phyloP scores from a whole-genome alignment of 2,888 invertebrate species.

The Nipponacmea schrenckii region DNA sequence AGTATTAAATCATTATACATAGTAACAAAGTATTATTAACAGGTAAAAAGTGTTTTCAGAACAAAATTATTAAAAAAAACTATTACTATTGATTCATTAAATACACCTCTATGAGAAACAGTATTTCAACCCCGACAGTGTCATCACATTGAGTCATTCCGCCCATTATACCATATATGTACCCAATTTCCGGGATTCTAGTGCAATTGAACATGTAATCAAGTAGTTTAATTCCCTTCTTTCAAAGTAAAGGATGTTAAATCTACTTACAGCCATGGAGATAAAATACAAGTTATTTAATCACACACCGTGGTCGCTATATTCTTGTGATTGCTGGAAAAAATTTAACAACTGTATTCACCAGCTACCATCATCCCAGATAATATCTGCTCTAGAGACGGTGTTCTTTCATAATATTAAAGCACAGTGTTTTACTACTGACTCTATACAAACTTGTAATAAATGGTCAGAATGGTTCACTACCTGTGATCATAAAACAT shows the following conservation, averaged over 20 bases:
- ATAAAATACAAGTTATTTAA: background rate
- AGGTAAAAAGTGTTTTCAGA: background rate
- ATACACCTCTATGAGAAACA: no score
- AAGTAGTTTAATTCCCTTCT: no score
- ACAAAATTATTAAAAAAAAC: no score
- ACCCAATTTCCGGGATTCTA: no score
- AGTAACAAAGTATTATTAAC: background rate
- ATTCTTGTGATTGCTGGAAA: background rate
- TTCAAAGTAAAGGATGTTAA: no score
- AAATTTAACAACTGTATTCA: background rate
- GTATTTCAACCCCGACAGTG: no score
- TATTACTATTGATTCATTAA: no score
- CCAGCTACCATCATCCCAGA: background rate
- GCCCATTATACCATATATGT: no score
- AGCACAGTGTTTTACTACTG: background rate
- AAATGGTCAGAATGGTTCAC: conserved; percentile 1
- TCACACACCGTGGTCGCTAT: background rate
- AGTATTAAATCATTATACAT: background rate
- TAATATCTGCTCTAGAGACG: background rate
- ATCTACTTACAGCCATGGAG: background rate
- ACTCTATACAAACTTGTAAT: background rate
- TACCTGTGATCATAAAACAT: background rate
- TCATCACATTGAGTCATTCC: no score
- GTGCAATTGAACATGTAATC: no score
- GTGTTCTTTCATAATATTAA: background rate